phyloP scores from a whole-genome alignment of 2,888 invertebrate genomes.

The Ophioninae sp. region DNA sequence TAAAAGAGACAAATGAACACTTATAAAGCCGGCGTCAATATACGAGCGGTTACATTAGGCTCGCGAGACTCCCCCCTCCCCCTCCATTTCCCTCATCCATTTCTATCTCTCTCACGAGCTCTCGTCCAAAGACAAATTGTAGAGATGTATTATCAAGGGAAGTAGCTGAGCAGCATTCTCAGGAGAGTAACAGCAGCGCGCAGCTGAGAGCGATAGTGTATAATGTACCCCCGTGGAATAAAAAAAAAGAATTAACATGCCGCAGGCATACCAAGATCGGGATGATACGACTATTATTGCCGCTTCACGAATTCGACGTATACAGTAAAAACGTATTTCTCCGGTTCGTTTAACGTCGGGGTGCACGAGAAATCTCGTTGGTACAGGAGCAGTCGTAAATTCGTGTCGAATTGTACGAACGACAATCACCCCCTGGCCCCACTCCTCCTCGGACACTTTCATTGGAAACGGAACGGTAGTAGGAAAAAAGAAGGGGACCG shows the following conservation, averaged over 20 bases:
- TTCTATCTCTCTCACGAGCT: background rate
- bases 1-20: background rate
- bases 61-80: background rate
- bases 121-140: conserved; percentile 4
- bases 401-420: background rate
- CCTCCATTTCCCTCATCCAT: background rate
- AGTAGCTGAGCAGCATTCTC: conserved; percentile 53
- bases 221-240: background rate
- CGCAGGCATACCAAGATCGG: conserved; percentile 29
- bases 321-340: background rate
- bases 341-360: background rate
- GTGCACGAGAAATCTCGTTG: background rate
- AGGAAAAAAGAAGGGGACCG: background rate
- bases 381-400: background rate
- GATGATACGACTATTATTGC: conserved; percentile 4
- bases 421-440: background rate
- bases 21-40: background rate
- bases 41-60: background rate
- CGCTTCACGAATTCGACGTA: conserved; percentile 22
- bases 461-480: background rate
- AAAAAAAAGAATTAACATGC: conserved; percentile 28
- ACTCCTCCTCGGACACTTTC: background rate
- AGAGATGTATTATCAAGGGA: conserved; percentile 33
- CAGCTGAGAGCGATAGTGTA: conserved; percentile 44
- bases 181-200: conserved; percentile 19